phyloP scores from a whole-genome alignment of 2,888 invertebrate species.

The Platynereis dumerilii region DNA sequence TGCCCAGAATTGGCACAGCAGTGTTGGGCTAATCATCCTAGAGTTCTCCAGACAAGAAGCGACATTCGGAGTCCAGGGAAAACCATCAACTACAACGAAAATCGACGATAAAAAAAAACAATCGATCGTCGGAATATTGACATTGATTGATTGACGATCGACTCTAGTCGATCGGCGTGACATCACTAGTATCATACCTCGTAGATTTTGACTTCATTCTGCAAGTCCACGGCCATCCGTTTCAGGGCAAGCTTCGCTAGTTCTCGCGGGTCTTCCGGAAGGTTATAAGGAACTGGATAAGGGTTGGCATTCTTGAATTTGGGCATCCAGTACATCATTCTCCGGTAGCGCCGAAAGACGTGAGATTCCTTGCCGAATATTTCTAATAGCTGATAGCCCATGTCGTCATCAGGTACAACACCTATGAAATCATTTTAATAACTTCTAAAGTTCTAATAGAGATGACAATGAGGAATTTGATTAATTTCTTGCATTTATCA shows the following conservation, averaged over 20 bases:
- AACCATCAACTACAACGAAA: too few species aligned
- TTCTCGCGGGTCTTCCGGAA: constrained; percentile 79
- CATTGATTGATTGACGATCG: too few species aligned
- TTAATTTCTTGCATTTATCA: background rate
- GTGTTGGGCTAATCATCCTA: too few species aligned
- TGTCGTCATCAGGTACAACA: constrained; percentile 89
- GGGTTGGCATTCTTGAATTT: constrained; percentile 77
- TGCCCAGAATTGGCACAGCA: too few species aligned
- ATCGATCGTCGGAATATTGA: too few species aligned
- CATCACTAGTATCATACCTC: too few species aligned
- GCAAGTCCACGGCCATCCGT: constrained; percentile 83
- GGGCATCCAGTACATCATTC: constrained; percentile 76
- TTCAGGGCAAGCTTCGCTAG: constrained; percentile 83
- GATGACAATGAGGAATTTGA: background rate
- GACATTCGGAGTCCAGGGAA: too few species aligned
- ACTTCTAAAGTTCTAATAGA: too few species aligned
- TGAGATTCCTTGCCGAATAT: constrained; percentile 81
- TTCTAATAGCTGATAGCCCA: constrained; percentile 81
- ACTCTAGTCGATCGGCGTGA: too few species aligned
- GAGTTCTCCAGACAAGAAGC: too few species aligned
- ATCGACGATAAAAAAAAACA: too few species aligned
- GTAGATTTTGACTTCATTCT: constrained; percentile 68
- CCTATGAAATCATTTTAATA: constrained; percentile 65
- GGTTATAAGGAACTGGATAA: constrained; percentile 65
- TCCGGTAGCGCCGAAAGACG: constrained; percentile 65